Evolutionary conservation across 1,140 invertebrate genomes (phyloP), one percentile per base, ranked within the genome.

Genomic region (Monochamus saltuarius): DNA sequence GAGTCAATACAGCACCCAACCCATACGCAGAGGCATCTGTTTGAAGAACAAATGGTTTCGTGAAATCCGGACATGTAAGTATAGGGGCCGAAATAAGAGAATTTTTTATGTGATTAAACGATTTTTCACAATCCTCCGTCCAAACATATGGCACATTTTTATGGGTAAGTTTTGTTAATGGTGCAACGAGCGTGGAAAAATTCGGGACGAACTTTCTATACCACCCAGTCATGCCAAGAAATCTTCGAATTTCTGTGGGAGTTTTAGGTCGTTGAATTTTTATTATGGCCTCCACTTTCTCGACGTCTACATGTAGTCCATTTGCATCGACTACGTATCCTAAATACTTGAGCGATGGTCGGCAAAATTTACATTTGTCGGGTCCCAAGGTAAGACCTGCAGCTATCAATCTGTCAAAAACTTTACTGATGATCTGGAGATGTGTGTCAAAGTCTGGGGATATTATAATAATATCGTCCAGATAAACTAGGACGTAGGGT

Each of bases 151-250:
- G 13, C 13, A 13, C 36, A 35, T 22, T 22, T 35, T 51, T 51
- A 1, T 34, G 29, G 13, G 36, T 58, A 0, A 62, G 42, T 0
- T 14, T 13, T 10, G 64, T 67, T 10, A 79, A 49, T 7, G 78
- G 77, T 17, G 65, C 56, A 19, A 77, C 67, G 4, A 75, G 49
- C 2, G 64, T 55, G 0, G 79, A 67, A 61, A 81, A 83, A 65
- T 81, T 66, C 10, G 65, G 63, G 34, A 82, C 70, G 57, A 80
- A 83, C 7, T 69, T 46, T 7, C 75, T 54, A 59, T 79, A 79
- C 64, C 77, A 81, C 3, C 70, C 69, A 1, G 75, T 67, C 52
- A 81, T 73, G 1, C 79, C 80, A 8, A 80, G 62, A 58, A 83
- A 81, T 46, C 75, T 55, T 38, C 72, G 14, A 10, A 65, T 36